Conservation (phyloP, 2,888 invertebrate species). For the Xanthia togata region DNA sequence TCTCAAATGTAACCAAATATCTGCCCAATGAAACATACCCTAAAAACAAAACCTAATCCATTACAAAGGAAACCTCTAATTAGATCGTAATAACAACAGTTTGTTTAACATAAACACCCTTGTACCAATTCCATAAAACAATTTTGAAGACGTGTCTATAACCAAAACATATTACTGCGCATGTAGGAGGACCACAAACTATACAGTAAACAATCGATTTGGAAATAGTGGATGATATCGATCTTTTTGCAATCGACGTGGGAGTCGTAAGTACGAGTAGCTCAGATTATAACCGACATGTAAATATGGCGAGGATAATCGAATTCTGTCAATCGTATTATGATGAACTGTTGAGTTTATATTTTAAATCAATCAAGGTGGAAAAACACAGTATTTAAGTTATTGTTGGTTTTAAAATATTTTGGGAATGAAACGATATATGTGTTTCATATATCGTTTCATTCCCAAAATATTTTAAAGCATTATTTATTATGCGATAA, state of each 20-base stretch:
- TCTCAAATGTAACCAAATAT: conserved; percentile 12
- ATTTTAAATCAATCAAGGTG: conserved; percentile 39
- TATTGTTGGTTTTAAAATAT: conserved; percentile 23
- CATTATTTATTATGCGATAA: conserved; percentile 24
- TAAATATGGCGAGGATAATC: conserved; percentile 43
- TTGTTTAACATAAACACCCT: conserved; percentile 58
- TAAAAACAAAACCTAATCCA: conserved; percentile 26
- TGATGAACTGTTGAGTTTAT: conserved; percentile 33
- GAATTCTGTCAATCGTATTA: conserved; percentile 17
- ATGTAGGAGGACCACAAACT: conserved; percentile 15
- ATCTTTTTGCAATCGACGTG: conserved; percentile 40
- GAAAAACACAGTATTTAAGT: conserved; percentile 28
- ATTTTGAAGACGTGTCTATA: conserved; percentile 63
- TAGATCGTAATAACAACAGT: conserved; percentile 55
- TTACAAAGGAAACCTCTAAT: conserved; percentile 57
- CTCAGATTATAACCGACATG: conserved; percentile 27
- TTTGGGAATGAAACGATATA: conserved; percentile 14
- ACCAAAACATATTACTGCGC: conserved; percentile 54
- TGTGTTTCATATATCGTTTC: too few species aligned
- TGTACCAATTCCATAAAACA: conserved; percentile 58
- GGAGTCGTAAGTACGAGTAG: conserved; percentile 45
- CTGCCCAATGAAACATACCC: background rate
- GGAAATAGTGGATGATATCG: conserved; percentile 30
- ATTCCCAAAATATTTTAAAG: too few species aligned
- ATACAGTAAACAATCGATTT: conserved; percentile 42